Evolutionary conservation across 2,797 vertebrate species (phyloP), one percentile per base, ranked within the genome.

Genomic region (Esox masquinongy): DNA sequence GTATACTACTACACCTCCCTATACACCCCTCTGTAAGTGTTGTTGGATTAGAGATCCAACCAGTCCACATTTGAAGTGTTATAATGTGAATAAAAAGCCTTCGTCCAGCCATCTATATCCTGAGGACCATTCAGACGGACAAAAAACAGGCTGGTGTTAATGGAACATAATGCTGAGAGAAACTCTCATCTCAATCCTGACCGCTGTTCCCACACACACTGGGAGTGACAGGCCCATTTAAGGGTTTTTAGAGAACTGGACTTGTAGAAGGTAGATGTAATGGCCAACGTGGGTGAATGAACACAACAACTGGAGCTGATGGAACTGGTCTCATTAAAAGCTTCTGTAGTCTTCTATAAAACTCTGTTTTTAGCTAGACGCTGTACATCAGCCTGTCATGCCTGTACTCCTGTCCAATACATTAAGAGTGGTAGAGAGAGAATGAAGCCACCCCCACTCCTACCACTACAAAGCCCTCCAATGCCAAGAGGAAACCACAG

Each of bases 151-250:
- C 61, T 68, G 31, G 78, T 64, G 51, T 63, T 12, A 68, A 80
- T 61, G 36, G 50, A 77, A 63, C 67, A 22, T 36, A 15, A 24
- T 47, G 79, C 43, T 70, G 71, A 71, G 75, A 70, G 63, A 53
- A 47, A 74, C 29, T 68, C 17, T 43, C 76, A 74, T 81, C 53
- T 83, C 68, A 61, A 59, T 59, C n/a, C 53, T 59, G 7, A 59
- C 53, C n/a, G 53, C n/a, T 59, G 53, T 70, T 56, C 22, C 31
- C 29, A 50, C 26, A 75, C 69, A 39, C n/a, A 74, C 56, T 24
- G 15, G 22, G 36, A 64, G 34, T 43, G 49, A 72, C 22, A 64
- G 15, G 64, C 63, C 74, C 36, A 19, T 26, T 36, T 68, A 24
- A 61, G 56, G 56, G 56, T 24, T 61, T 47, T 24, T 24, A 61